phyloP scores from a whole-genome alignment of 2,888 invertebrate species.

The Thecophora atra region DNA sequence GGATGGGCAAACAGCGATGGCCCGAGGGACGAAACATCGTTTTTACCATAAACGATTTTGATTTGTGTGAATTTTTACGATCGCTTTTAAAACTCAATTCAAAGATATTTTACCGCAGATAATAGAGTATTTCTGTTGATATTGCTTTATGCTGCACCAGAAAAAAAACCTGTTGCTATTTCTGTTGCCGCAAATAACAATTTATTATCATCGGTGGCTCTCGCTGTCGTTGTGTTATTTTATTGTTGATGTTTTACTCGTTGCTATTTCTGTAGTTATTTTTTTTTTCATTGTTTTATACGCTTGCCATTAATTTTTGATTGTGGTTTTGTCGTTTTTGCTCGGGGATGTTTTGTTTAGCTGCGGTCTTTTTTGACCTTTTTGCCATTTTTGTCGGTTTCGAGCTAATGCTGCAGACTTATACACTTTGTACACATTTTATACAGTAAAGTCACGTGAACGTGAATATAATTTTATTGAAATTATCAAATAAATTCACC shows the following conservation, averaged over 20 bases:
- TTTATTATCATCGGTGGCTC: background rate
- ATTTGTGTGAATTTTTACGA: no score
- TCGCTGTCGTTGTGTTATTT: conserved; percentile 21
- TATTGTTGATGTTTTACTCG: conserved; percentile 1
- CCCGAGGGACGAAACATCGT: no score
- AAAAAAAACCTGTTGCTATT: conserved; percentile 13
- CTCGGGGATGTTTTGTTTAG: background rate
- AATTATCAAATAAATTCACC: no score
- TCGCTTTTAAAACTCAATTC: no score
- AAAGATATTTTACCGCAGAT: background rate
- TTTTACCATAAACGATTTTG: no score
- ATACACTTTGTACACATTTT: no score
- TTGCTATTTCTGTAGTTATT: background rate
- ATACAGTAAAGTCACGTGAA: no score
- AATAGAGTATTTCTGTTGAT: background rate
- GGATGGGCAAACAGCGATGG: no score
- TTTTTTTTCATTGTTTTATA: no score
- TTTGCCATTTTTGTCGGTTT: background rate
- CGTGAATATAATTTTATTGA: no score
- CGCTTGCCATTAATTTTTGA: background rate
- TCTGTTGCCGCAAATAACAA: background rate
- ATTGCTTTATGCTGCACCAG: no score
- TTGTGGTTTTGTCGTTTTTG: background rate
- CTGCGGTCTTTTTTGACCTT: background rate
- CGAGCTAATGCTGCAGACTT: background rate